phyloP scores from a whole-genome alignment of 2,888 invertebrate species.

The Eristalinus aeneus region DNA sequence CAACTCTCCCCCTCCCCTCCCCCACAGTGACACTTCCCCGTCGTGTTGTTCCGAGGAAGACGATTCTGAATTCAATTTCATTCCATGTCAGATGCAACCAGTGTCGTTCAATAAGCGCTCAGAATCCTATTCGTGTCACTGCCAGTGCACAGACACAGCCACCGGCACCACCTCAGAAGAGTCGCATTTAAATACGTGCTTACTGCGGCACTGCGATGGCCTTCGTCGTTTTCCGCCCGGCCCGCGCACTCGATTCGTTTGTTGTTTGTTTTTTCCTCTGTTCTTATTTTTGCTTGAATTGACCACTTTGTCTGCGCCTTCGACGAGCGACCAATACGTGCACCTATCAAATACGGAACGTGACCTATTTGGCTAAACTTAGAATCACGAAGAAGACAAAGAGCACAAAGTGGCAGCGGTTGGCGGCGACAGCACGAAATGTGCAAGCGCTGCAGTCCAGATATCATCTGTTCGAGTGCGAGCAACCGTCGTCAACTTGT shows the following conservation, averaged over 20 bases:
- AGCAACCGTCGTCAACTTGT: constrained; percentile 40
- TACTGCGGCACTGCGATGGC: constrained; percentile 3
- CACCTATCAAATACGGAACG: constrained; percentile 50
- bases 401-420: constrained; percentile 13
- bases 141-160: constrained; percentile 24
- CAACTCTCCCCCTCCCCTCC: too few relatives aligned
- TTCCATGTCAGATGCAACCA: constrained; percentile 2
- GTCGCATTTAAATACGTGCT: constrained; percentile 27
- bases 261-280: constrained; percentile 12
- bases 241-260: constrained; percentile 11
- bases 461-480: not conserved
- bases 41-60: not conserved
- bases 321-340: constrained; percentile 2
- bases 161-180: not conserved
- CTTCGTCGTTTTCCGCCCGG: not conserved
- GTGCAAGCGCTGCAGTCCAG: constrained; percentile 18
- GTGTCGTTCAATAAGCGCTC: not conserved
- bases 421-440: constrained; percentile 10
- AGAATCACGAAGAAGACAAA: constrained; percentile 43
- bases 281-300: constrained; percentile 1
- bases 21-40: too few relatives aligned
- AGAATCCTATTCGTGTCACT: constrained; percentile 31
- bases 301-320: not conserved
- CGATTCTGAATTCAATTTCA: constrained; percentile 5
- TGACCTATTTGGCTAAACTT: constrained; percentile 67